Evolutionary conservation across 2,113 vertebrate genomes (phyloP).

Genomic region (Sakesphorus luctuosus): DNA sequence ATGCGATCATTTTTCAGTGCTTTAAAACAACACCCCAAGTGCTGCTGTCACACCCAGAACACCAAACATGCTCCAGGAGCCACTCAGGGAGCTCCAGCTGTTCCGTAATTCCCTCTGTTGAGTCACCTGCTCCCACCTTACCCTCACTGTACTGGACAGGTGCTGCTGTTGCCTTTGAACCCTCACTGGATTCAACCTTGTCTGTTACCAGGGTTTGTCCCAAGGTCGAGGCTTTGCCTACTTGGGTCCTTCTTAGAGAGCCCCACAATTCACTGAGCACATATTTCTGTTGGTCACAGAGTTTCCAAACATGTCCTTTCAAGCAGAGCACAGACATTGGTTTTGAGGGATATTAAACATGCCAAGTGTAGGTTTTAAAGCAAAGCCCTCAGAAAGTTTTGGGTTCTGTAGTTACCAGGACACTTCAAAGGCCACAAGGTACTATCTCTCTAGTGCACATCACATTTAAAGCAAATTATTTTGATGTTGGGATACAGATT

Average conservation of each 20-base stretch:
- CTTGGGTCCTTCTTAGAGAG: not conserved
- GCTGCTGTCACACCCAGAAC: not conserved
- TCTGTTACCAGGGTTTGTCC: not conserved
- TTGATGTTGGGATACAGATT: not conserved
- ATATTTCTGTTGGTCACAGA: not conserved
- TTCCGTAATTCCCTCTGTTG: not conserved
- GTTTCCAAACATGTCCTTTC: not conserved
- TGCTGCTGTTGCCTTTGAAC: not conserved
- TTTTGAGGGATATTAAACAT: not conserved
- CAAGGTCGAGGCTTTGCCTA: not conserved
- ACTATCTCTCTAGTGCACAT: not conserved
- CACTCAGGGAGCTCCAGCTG: not conserved
- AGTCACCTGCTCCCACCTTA: not conserved
- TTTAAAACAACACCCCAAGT: not conserved
- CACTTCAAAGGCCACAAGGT: not conserved
- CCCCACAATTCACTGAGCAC: not conserved
- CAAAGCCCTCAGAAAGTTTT: not conserved
- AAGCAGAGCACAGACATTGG: not conserved
- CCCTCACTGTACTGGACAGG: not conserved
- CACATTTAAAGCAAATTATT: not conserved
- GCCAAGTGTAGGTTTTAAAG: not conserved
- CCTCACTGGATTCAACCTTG: not conserved
- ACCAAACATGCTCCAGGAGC: not conserved
- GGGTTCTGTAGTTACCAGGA: not conserved
- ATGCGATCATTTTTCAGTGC: not conserved